phyloP scores from a whole-genome alignment of 2,888 invertebrate species.

The Rotaria socialis region DNA sequence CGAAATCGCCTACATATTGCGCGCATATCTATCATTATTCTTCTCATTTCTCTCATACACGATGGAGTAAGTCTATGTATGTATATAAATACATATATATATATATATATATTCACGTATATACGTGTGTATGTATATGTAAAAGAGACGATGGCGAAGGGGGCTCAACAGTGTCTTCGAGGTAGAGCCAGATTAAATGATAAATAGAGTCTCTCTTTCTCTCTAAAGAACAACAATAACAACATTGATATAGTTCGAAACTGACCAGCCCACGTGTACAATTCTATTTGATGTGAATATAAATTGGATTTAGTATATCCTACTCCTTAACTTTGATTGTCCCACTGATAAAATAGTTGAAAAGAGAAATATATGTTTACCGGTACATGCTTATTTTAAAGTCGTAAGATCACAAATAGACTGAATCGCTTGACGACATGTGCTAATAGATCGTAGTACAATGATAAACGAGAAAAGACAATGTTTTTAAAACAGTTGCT shows the following conservation, averaged over 20 bases:
- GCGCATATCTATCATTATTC: constrained; percentile 13
- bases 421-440: neutral
- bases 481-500: neutral
- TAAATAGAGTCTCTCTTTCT: neutral
- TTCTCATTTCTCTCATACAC: neutral
- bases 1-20: neutral
- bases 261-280: neutral
- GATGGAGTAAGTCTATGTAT: neutral
- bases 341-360: neutral
- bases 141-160: neutral
- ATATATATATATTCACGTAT: neutral
- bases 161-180: constrained; percentile 14
- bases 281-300: neutral
- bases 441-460: neutral
- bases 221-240: constrained; percentile 12
- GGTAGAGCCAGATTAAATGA: constrained; percentile 8
- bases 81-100: neutral
- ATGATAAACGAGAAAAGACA: neutral
- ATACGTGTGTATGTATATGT: neutral
- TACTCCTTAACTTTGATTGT: neutral
- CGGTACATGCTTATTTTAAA: neutral
- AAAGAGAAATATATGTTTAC: neutral
- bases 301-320: neutral
- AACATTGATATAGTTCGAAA: neutral
- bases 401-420: neutral